phyloP scores from a whole-genome alignment of 64 coral and sea anemone species.

The Orbicella faveolata region DNA sequence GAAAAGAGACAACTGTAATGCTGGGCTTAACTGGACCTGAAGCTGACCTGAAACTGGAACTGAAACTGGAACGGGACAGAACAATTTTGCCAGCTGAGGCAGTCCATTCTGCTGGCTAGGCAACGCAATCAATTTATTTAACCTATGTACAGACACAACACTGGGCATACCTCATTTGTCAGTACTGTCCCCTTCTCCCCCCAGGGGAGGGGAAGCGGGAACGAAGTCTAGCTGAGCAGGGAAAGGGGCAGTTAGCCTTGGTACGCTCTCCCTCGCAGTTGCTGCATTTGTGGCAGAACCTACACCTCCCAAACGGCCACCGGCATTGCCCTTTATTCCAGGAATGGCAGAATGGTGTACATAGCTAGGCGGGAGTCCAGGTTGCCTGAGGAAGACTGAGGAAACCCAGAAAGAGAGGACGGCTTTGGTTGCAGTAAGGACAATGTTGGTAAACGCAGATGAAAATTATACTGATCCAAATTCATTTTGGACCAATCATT shows the following conservation, averaged over 20 bases:
- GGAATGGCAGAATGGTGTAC: not conserved
- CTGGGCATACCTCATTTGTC: not conserved
- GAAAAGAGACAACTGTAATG: no score
- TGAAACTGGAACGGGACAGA: not conserved
- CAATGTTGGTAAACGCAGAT: not conserved
- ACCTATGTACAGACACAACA: not conserved
- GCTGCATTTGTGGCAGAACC: not conserved
- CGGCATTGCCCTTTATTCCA: not conserved
- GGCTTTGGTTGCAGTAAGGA: not conserved
- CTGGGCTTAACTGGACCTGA: no score
- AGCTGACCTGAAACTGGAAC: not conserved
- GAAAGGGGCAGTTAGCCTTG: no score
- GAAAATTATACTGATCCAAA: not conserved
- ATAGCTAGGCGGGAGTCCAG: not conserved
- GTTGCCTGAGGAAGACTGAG: not conserved
- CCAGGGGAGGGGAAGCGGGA: not conserved
- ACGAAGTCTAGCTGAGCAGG: no score
- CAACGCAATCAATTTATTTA: not conserved
- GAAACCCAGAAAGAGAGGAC: not conserved
- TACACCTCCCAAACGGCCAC: not conserved
- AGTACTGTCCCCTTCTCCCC: not conserved
- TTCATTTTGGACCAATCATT: not conserved
- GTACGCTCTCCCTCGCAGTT: no score
- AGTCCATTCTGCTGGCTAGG: not conserved
- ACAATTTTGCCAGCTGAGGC: not conserved